Conservation (phyloP, 2,113 vertebrate species). For the Capreolus pygargus region DNA sequence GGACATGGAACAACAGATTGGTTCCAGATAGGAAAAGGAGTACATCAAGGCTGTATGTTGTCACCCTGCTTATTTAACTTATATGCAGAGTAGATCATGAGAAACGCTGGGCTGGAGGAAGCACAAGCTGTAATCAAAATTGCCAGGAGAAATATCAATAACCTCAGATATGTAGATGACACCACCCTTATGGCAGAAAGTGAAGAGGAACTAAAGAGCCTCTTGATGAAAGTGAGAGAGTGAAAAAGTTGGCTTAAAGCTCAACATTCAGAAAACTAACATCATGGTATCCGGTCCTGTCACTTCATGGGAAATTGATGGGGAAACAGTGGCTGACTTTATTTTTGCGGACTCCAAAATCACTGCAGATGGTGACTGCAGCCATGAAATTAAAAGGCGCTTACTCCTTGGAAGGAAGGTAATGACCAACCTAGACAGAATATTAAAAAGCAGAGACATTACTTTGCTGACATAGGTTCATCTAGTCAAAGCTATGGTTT, state of each 20-base stretch:
- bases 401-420: not conserved
- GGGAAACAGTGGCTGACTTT: not conserved
- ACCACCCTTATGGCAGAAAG: not conserved
- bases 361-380: not conserved
- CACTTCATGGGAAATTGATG: not conserved
- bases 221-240: not conserved
- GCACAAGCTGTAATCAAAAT: not conserved
- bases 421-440: not conserved
- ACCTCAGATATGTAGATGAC: not conserved
- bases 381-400: not conserved
- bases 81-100: too few relatives aligned
- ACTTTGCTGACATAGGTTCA: not conserved
- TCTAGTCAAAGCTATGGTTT: not conserved
- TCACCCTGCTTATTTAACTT: too few relatives aligned
- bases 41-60: not conserved
- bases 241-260: not conserved
- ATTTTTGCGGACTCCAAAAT: not conserved
- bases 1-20: not conserved
- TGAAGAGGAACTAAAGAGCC: not conserved
- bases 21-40: not conserved
- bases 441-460: not conserved
- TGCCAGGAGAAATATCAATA: not conserved
- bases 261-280: not conserved
- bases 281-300: not conserved
- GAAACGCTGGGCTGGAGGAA: not conserved